A percentile compares a stretch with the other conserved stretches of the same genome.
Conservation (phyloP, 2,888 invertebrate species). For the Selenia dentaria region DNA sequence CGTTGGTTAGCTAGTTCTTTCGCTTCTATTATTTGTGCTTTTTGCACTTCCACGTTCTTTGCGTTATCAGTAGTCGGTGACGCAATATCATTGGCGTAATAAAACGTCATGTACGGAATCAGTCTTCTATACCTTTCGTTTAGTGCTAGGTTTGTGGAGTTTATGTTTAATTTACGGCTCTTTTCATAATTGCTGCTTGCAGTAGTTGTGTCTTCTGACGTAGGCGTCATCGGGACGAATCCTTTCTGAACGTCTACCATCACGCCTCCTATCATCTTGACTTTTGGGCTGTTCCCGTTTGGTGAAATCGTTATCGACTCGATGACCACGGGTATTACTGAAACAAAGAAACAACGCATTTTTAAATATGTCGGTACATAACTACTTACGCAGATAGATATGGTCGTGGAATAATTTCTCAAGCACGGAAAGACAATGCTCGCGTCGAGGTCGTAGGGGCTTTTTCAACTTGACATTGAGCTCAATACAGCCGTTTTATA, state of each 20-base stretch:
- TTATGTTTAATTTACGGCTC: slow-evolving; percentile 43
- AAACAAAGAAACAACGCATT: slow-evolving; percentile 50
- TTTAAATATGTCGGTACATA: slow-evolving; percentile 3
- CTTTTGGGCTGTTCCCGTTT: slow-evolving; percentile 79
- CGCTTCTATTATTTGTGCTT: slow-evolving; percentile 68
- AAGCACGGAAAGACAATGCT: slow-evolving; percentile 47
- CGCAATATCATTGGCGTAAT: slow-evolving; percentile 86
- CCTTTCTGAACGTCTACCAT: slow-evolving; percentile 62
- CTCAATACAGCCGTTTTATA: slow-evolving; percentile 22
- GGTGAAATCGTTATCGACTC: slow-evolving; percentile 74
- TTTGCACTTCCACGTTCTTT: slow-evolving; percentile 69
- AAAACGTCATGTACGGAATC: slow-evolving; percentile 93
- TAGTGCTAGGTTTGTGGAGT: slow-evolving; percentile 70
- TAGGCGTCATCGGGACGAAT: slow-evolving; percentile 52
- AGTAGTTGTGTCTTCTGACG: slow-evolving; percentile 33
- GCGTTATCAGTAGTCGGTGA: slow-evolving; percentile 62
- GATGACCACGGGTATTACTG: slow-evolving; percentile 66
- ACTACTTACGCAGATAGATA: too few species aligned
- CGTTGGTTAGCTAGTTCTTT: slow-evolving; percentile 50
- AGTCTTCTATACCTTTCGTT: slow-evolving; percentile 90
- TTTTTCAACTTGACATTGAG: slow-evolving; percentile 57
- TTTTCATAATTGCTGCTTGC: slow-evolving; percentile 45
- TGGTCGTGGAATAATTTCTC: slow-evolving; percentile 41
- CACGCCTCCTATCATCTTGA: slow-evolving; percentile 71
- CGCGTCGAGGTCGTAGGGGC: slow-evolving; percentile 41